Evolutionary conservation across 2,888 invertebrate species (phyloP), one percentile per base, ranked within the genome.

Genomic region (Cynaeus angustus): DNA sequence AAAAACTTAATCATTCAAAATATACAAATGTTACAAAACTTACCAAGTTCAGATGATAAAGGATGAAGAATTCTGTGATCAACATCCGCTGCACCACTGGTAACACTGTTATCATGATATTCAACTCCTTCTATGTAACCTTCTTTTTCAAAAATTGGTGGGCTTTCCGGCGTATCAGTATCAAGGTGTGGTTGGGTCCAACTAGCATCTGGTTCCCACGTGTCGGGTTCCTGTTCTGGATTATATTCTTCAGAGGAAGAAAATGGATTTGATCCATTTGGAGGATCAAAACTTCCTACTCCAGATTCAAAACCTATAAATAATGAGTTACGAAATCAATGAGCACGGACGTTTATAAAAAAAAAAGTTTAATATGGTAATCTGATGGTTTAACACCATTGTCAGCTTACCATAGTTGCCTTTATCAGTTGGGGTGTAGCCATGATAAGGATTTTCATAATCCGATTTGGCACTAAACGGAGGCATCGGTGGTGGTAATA

Each of bases 121-220:
- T 91, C 90, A 8, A 90, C 86, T 1, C 89, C 87, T 46, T 70
- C 88, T 9, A 84, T 85, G 66, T 87, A 88, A 41, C 88, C 86
- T 75, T 91, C 87, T 76, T 90, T 89, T 75, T 91, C 91, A 73
- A 89, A 91, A 72, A 88, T 87, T 0, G 90, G 90, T 14, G 91
- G 91, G 52, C 91, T 91, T 73, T 90, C 89, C 0, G 91, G 91
- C 0, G 91, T 91, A 76, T 90, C 90, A 1, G 85, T 73, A 37
- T 69, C 66, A 48, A 83, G 82, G n/a, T 84, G 84, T 9, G 82
- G 81, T 66, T 83, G 85, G 9, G 82, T 79, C 74, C 87, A 83
- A 10, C 75, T 74, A 1, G 76, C 70, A 66, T 83, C 85, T 75
- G 73, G 82, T 28, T 82, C 86, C 84, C 86, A 87, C 75, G 81